phyloP scores from a whole-genome alignment of 1,140 invertebrate species.

The Batillaria attramentaria region DNA sequence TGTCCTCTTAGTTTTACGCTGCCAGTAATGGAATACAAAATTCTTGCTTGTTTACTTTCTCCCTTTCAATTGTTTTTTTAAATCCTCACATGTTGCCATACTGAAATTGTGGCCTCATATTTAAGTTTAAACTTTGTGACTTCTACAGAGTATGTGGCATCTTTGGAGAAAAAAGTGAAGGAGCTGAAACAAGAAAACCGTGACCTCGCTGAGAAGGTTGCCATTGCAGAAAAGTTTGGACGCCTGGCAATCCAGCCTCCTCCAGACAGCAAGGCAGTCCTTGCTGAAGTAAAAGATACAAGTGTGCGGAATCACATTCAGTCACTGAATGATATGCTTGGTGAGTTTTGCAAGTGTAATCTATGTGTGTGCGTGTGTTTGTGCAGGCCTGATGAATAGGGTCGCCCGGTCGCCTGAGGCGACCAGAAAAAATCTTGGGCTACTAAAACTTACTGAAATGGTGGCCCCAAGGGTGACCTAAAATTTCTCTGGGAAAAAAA shows the following conservation, averaged over 20 bases:
- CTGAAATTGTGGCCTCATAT: background rate
- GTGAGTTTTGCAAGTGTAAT: conserved; percentile 39
- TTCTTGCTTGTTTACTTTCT: no score
- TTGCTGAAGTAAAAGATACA: conserved; percentile 58
- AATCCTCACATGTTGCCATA: background rate
- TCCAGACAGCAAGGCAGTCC: conserved; percentile 40
- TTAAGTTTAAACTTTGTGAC: no score
- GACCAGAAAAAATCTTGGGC: no score
- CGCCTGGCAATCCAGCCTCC: conserved; percentile 35
- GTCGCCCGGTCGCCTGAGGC: no score
- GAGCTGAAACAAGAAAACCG: conserved; percentile 60
- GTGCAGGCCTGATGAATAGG: no score
- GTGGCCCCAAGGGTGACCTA: no score
- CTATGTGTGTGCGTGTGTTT: background rate
- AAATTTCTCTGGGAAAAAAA: no score
- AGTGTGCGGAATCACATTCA: conserved; percentile 62
- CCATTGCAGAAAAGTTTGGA: conserved; percentile 49
- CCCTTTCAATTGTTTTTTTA: background rate
- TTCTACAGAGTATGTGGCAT: conserved; percentile 56
- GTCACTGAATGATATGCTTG: conserved; percentile 68
- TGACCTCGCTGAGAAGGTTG: conserved; percentile 54
- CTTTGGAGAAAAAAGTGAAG: conserved; percentile 58
- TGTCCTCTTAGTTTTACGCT: no score
- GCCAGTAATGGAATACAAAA: no score
- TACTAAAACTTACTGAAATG: no score